A percentile compares a stretch with the other conserved stretches of the same genome.
These are phyloP conservation scores for Pheosia tremula DNA, from an alignment of 2,888 invertebrate species.

Conservation along the genomic window DNA sequence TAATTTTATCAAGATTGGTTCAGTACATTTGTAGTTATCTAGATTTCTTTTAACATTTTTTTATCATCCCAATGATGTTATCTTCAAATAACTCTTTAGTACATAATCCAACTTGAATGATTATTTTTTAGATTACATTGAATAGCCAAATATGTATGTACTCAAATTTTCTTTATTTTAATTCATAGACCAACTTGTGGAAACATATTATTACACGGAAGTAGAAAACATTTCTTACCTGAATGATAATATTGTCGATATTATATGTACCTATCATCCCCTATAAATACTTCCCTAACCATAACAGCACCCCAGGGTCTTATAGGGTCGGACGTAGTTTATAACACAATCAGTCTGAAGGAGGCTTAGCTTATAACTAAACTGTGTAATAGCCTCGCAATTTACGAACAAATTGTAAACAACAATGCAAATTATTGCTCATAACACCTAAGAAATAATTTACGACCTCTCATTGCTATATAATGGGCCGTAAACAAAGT, in stretches of 20 bases:
- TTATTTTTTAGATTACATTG: background rate
- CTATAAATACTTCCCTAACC: conserved; percentile 2
- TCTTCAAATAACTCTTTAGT: too few relatives aligned
- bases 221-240: background rate
- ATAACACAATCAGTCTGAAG: conserved; percentile 20
- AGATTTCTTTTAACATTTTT: too few relatives aligned
- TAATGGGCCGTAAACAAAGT: conserved; percentile 56
- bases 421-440: conserved; percentile 52
- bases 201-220: background rate
- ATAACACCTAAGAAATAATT: conserved; percentile 52
- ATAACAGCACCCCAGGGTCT: conserved; percentile 12
- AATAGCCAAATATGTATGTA: too few relatives aligned
- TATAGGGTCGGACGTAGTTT: conserved; percentile 15
- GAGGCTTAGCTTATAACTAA: conserved; percentile 18
- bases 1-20: too few relatives aligned
- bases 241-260: conserved; percentile 1
- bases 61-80: too few relatives aligned
- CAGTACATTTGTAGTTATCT: too few relatives aligned
- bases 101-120: background rate
- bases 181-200: background rate
- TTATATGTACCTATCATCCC: conserved; percentile 1
- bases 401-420: conserved; percentile 44
- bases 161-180: background rate
- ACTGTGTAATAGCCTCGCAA: conserved; percentile 30
- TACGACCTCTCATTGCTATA: conserved; percentile 45